Base-by-base conservation (phyloP, 2,888 invertebrate species). In the Belgica antarctica region DNA sequence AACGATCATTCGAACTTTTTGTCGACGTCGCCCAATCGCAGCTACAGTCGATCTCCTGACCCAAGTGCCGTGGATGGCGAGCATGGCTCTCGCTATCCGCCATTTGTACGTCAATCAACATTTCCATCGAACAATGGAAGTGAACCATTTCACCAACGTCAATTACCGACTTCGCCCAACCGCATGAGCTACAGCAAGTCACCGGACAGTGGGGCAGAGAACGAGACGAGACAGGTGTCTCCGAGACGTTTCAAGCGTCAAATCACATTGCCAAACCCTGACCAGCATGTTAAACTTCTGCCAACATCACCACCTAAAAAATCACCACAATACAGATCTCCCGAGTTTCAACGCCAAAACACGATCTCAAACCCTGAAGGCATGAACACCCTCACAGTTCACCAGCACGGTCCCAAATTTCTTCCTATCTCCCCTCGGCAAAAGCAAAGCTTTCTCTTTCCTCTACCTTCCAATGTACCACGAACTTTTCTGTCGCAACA, bases 301-400 rank as follows among this genome's bases (percentile, higher is more conserved):
- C 79, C 79, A n/a, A 79, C 79, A 4, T 79, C 79, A 36, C 79
- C 79, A 12, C 79, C 79, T 3, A 79, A 79, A 72, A 77, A 79
- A 0, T 79, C 79, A 1, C 79, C 79, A 7, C 78, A 78, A 63
- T 79, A 77, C 31, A 77, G 79, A 8, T 79, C 79, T 1, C 79
- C 79, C 1, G 79, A 79, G 70, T 79, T 79, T 36, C 76, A 75
- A 68, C 77, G 79, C 1, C 79, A 79, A 70, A 79, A 78, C 72
- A 79, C 79, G 4, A 72, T 79, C 65, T 79, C 79, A 5, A 79
- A 78, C 73, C 78, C 79, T 17, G 79, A 79, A 70, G 76, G 76
- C 0, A 78, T 79, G 65, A 79, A 78, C 70, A 76, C 79, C 0
- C 72, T 79, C 4, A 75, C 77, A 0, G 77, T 79, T 3, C 78